Percentiles rank a stretch among this genome's conserved stretches.
Evolutionary conservation across 2,113 vertebrate species (phyloP).

Genomic region (Proteles cristata): DNA sequence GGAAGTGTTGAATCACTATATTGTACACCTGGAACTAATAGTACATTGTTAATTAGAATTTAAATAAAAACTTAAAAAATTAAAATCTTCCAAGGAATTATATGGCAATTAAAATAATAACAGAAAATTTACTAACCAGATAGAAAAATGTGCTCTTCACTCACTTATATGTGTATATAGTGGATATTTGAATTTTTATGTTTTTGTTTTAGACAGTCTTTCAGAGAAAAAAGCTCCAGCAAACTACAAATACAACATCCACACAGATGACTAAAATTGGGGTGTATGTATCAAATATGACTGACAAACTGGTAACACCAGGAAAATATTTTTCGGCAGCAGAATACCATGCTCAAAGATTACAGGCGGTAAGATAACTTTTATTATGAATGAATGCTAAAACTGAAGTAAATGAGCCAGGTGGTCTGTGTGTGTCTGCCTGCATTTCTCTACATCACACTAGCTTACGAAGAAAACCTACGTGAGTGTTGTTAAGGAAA

Average conservation of each 20-base stretch:
- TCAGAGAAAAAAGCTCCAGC: slow-evolving; percentile 86
- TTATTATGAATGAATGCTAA: background rate
- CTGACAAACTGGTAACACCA: slow-evolving; percentile 90
- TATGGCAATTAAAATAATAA: background rate
- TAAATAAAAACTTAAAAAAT: background rate
- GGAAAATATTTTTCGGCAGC: slow-evolving; percentile 90
- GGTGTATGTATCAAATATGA: slow-evolving; percentile 90
- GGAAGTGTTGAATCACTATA: background rate
- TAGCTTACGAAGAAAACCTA: background rate
- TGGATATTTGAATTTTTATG: background rate
- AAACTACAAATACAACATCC: slow-evolving; percentile 88
- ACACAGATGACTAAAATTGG: slow-evolving; percentile 95
- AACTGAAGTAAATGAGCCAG: background rate
- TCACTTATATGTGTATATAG: background rate
- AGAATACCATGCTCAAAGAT: slow-evolving; percentile 86
- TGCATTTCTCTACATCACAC: background rate
- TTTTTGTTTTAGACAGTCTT: slow-evolving; percentile 87
- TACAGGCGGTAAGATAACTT: slow-evolving; percentile 90
- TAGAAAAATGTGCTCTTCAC: background rate
- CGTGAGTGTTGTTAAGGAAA: background rate
- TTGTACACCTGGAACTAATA: background rate
- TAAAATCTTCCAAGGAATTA: slow-evolving; percentile 20
- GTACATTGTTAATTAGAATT: background rate
- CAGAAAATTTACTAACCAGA: background rate
- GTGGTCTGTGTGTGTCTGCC: background rate